phyloP scores from a whole-genome alignment of 2,113 vertebrate species.

The Albula goreensis region DNA sequence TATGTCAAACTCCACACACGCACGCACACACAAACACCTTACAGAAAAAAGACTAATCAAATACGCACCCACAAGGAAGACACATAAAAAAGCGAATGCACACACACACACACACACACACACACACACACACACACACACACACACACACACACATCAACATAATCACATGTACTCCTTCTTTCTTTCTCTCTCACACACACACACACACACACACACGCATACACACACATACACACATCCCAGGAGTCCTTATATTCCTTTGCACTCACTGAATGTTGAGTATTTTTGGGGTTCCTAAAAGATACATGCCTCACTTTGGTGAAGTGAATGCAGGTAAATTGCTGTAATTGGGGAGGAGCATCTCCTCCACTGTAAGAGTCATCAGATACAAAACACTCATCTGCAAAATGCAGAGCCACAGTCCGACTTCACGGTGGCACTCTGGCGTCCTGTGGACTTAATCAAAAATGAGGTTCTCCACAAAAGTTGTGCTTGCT shows the following conservation, averaged over 20 bases:
- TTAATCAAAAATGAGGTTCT: background rate
- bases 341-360: background rate
- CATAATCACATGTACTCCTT: background rate
- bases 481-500: slow-evolving; percentile 30
- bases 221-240: background rate
- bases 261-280: slow-evolving; percentile 29
- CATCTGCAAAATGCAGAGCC: background rate
- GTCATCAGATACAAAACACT: background rate
- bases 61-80: background rate
- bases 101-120: background rate
- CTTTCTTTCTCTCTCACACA: slow-evolving; percentile 10
- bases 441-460: background rate
- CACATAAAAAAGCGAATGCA: slow-evolving; percentile 1
- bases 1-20: background rate
- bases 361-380: background rate
- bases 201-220: slow-evolving; percentile 17
- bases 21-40: background rate
- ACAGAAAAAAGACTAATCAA: background rate
- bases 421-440: background rate
- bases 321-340: background rate
- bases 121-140: too few species aligned
- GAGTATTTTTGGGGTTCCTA: slow-evolving; percentile 24
- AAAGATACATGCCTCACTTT: slow-evolving; percentile 25
- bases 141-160: background rate
- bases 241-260: slow-evolving; percentile 21